These are phyloP conservation scores for Brachyalestes nurse DNA, from an alignment of 2,797 vertebrate genomes.

Conservation along the genomic window DNA sequence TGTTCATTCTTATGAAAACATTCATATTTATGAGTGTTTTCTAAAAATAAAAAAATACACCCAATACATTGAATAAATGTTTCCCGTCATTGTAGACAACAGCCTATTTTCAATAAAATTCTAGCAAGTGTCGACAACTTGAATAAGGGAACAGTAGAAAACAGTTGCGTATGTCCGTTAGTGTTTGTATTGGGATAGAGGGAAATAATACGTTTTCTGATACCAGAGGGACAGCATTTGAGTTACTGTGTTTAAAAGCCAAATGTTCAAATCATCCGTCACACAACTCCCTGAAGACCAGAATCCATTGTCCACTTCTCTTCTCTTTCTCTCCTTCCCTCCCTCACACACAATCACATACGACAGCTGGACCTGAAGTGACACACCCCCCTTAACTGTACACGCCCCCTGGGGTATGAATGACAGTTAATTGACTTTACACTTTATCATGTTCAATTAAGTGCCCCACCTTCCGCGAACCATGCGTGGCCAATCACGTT, in stretches of 20 bases:
- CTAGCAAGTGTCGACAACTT: background rate
- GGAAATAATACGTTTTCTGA: conserved; percentile 80
- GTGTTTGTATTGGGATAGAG: conserved; percentile 63
- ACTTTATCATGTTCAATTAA: conserved; percentile 99
- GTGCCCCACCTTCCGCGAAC: conserved; percentile 82
- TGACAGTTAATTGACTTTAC: conserved; percentile 99
- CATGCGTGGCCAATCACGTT: conserved; percentile 94
- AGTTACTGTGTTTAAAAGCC: conserved; percentile 93
- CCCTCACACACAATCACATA: conserved; percentile 49
- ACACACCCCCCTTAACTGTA: conserved; percentile 84
- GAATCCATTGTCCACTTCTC: conserved; percentile 89
- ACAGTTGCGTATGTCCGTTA: background rate
- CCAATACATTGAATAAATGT: too few relatives aligned
- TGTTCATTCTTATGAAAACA: too few relatives aligned
- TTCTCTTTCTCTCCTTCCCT: background rate
- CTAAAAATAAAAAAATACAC: too few relatives aligned
- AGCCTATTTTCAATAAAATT: background rate
- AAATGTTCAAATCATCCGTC: conserved; percentile 98
- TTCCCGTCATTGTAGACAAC: too few relatives aligned
- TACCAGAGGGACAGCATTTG: conserved; percentile 82
- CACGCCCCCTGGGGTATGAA: conserved; percentile 90
- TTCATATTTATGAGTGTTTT: too few relatives aligned
- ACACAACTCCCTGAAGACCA: conserved; percentile 92
- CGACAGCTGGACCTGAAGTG: conserved; percentile 95
- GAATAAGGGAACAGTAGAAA: background rate